Conservation (phyloP, 2,797 vertebrate genomes). For the Orestias chungarensis region DNA sequence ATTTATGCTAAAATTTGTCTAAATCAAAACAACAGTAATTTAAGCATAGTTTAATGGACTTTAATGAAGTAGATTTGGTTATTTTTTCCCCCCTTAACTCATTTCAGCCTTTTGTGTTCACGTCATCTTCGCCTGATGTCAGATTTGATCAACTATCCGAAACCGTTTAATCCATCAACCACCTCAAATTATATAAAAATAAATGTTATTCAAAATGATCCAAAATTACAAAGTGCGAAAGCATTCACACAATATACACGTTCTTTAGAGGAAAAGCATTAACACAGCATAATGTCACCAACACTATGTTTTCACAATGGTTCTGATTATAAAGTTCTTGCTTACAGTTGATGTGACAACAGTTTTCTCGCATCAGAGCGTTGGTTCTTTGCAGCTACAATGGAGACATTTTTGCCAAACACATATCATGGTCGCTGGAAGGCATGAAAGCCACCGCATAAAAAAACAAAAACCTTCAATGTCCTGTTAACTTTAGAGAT, state of each 20-base stretch:
- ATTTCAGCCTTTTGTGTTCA: too few relatives aligned
- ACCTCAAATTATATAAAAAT: too few relatives aligned
- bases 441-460: not conserved
- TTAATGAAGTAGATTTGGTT: too few relatives aligned
- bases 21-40: too few relatives aligned
- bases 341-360: too few relatives aligned
- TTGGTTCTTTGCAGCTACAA: not conserved
- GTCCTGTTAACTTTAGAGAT: not conserved
- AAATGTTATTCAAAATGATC: too few relatives aligned
- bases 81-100: too few relatives aligned
- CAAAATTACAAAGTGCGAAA: not conserved
- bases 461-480: not conserved
- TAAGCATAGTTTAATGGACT: too few relatives aligned
- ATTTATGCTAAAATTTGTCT: too few relatives aligned
- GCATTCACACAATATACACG: not conserved
- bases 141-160: too few relatives aligned
- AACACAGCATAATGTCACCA: not conserved
- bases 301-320: not conserved
- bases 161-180: too few relatives aligned
- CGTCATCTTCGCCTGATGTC: too few relatives aligned
- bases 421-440: not conserved
- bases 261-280: not conserved
- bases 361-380: not conserved
- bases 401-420: not conserved
- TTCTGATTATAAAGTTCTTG: not conserved